Evolutionary conservation across 2,888 invertebrate genomes (phyloP).

Genomic region (Isoperla grammatica): DNA sequence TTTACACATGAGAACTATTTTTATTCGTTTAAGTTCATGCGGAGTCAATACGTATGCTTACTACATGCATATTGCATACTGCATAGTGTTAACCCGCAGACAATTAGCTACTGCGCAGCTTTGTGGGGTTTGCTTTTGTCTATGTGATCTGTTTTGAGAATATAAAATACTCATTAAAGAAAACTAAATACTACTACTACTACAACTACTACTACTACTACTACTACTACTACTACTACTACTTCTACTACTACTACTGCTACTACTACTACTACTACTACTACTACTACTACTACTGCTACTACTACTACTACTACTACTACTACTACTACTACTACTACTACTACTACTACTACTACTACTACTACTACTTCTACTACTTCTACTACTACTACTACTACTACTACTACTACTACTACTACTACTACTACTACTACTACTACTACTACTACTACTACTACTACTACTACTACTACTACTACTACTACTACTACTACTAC

Average conservation of each 20-base stretch:
- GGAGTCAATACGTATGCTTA: too few relatives aligned
- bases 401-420: not conserved
- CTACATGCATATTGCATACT: too few relatives aligned
- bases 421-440: slow-evolving; percentile 4
- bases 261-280: not conserved
- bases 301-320: not conserved
- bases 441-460: slow-evolving; percentile 4
- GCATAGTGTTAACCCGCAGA: too few relatives aligned
- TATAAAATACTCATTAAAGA: not conserved
- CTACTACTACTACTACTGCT: not conserved
- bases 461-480: slow-evolving; percentile 4
- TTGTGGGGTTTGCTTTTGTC: too few relatives aligned
- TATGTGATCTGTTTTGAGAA: too few relatives aligned
- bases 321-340: slow-evolving; percentile 2
- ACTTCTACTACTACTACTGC: not conserved
- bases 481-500: slow-evolving; percentile 2
- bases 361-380: slow-evolving; percentile 2
- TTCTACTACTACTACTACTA: slow-evolving; percentile 5
- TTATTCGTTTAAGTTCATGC: too few relatives aligned
- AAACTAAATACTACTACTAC: too few relatives aligned
- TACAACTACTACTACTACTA: slow-evolving; percentile 2
- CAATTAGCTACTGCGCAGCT: too few relatives aligned
- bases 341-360: slow-evolving; percentile 1
- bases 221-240: not conserved
- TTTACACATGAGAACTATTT: too few relatives aligned